These are phyloP conservation scores for Alosa sapidissima DNA, from an alignment of 2,797 vertebrate species.

Conservation along the genomic window DNA sequence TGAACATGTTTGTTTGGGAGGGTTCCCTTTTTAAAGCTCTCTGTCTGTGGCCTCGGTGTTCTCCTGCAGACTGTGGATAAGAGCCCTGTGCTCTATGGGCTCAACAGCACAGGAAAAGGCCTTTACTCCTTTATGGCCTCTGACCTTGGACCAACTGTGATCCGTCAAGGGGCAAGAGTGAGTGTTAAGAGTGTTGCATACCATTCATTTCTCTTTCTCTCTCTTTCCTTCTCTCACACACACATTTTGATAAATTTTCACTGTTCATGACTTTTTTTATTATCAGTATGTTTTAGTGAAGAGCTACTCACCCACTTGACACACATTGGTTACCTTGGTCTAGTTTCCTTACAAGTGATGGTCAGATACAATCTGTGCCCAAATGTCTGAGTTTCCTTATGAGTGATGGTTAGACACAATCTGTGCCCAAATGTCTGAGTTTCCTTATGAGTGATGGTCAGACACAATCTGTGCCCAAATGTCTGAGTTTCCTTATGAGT, in stretches of 20 bases:
- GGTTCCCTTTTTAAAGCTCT: background rate
- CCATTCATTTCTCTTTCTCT: background rate
- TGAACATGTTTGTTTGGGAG: background rate
- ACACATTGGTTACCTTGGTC: too few species aligned
- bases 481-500: background rate
- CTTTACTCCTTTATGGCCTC: slow-evolving; percentile 44
- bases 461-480: too few species aligned
- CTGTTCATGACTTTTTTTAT: too few species aligned
- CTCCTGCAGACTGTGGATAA: slow-evolving; percentile 30
- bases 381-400: too few species aligned
- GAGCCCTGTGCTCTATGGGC: slow-evolving; percentile 36
- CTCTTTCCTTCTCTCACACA: background rate
- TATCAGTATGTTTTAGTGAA: too few species aligned
- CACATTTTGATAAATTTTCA: background rate
- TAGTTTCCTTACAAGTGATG: too few species aligned
- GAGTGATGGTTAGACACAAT: too few species aligned
- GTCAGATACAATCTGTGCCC: too few species aligned
- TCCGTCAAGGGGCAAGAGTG: slow-evolving; percentile 43
- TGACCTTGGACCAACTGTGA: slow-evolving; percentile 33
- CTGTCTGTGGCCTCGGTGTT: background rate
- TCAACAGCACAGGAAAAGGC: slow-evolving; percentile 26
- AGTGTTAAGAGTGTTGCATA: background rate
- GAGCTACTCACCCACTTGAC: too few species aligned
- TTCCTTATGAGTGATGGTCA: too few species aligned
- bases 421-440: too few species aligned